Conservation (phyloP, 2,113 vertebrate species). For the Microtus montanus region DNA sequence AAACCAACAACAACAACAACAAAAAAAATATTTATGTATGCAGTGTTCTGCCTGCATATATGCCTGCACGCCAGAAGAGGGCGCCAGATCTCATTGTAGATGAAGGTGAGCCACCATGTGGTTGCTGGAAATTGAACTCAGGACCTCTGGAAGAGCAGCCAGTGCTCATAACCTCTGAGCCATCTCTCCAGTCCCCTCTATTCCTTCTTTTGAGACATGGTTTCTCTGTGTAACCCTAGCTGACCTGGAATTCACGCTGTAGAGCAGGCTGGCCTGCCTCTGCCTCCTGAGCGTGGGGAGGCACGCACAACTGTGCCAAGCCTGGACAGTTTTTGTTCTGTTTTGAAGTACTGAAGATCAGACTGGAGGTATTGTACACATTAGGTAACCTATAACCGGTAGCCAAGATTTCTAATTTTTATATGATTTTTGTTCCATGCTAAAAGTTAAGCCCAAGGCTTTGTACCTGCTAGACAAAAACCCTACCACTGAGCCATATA, state of each 20-base stretch:
- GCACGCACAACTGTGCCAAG: too few species aligned
- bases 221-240: background rate
- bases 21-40: too few species aligned
- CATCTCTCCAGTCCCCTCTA: too few species aligned
- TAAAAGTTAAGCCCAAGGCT: background rate
- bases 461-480: background rate
- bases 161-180: too few species aligned
- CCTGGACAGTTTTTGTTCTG: background rate
- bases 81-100: too few species aligned
- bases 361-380: background rate
- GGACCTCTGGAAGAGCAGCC: too few species aligned
- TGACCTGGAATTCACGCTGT: background rate
- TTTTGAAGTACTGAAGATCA: background rate
- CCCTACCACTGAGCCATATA: background rate
- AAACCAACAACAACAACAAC: too few species aligned
- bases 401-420: background rate
- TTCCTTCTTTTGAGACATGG: background rate
- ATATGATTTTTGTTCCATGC: background rate
- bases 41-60: too few species aligned
- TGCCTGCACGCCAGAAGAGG: too few species aligned
- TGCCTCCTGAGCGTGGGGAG: background rate
- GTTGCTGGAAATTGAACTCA: too few species aligned
- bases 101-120: too few species aligned
- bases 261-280: background rate
- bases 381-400: background rate